Evolutionary conservation across 1,140 invertebrate genomes (phyloP), one percentile per base, ranked within the genome.

Genomic region (Eciton burchellii): DNA sequence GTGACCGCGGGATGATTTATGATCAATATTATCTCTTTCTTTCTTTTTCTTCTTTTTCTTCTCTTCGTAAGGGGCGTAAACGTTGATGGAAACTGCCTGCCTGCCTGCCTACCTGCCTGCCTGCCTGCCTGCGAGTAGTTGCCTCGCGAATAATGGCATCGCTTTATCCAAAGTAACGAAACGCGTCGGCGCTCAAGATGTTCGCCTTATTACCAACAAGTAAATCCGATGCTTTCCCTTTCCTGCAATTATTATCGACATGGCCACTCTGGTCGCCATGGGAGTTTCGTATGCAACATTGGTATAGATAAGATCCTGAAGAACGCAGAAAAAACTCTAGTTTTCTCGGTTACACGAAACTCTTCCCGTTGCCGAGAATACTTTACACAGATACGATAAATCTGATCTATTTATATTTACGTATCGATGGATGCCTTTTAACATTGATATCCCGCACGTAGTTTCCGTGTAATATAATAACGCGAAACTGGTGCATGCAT

Each of bases 181-280:
- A 84, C 82, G 71, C 56, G 45, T 41, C 26, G 68, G 62, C 79
- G 66, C 71, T 73, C 82, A 83, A 82, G 83, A 84, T 88, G 86
- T 88, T 54, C 81, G 66, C 68, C 79, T 88, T 89, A 89, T 89
- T 89, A 89, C 88, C n/a, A 59, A 68, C n/a, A 59, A 68, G 84
- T 84, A 84, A 89, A 89, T 82, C 84, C 57, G 82, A 84, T 73
- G 68, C 73, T 45, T 66, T 83, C 35, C 72, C 54, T 52, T 47
- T 72, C n/a, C 57, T 21, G 60, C 21, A 43, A 73, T 88, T 62
- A 84, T 86, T 84, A 84, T 84, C 81, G 62, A 72, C 84, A 83
- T 59, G 26, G 60, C 68, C 60, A 24, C 19, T 29, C 65, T 26
- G 54, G n/a, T n/a, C 35, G 56, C 49, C 65, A 47, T 41, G 35